These are phyloP conservation scores for Galeopterus variegatus DNA, from an alignment of 2,113 vertebrate species.

Conservation along the genomic window DNA sequence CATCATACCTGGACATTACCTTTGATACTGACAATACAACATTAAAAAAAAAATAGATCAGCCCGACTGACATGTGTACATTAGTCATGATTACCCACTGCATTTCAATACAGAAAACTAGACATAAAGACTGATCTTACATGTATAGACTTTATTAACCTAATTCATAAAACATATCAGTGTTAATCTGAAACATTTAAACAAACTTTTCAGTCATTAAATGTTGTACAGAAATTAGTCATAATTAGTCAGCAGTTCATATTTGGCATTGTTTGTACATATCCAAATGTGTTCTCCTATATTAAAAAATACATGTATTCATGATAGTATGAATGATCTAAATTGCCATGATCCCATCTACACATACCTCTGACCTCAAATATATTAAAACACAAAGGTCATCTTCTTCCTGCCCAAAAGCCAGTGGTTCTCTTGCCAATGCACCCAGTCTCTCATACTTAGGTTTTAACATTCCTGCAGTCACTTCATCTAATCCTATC, in stretches of 20 bases:
- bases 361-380: not conserved
- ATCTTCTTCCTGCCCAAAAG: not conserved
- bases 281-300: not conserved
- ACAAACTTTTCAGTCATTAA: not conserved
- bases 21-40: not conserved
- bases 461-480: not conserved
- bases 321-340: not conserved
- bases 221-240: not conserved
- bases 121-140: not conserved
- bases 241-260: slow-evolving; percentile 28
- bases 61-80: not conserved
- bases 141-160: not conserved
- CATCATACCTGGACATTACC: not conserved
- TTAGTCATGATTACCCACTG: not conserved
- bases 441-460: not conserved
- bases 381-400: not conserved
- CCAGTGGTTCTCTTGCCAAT: not conserved
- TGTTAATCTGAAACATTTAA: slow-evolving; percentile 42
- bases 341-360: not conserved
- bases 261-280: not conserved
- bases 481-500: not conserved
- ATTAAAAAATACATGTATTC: not conserved
- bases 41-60: not conserved
- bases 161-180: not conserved
- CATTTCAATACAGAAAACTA: not conserved